Percentiles rank a stretch among this genome's conserved stretches.
Evolutionary conservation across 1,140 invertebrate species (phyloP).

Genomic region (Bradysia coprophila): DNA sequence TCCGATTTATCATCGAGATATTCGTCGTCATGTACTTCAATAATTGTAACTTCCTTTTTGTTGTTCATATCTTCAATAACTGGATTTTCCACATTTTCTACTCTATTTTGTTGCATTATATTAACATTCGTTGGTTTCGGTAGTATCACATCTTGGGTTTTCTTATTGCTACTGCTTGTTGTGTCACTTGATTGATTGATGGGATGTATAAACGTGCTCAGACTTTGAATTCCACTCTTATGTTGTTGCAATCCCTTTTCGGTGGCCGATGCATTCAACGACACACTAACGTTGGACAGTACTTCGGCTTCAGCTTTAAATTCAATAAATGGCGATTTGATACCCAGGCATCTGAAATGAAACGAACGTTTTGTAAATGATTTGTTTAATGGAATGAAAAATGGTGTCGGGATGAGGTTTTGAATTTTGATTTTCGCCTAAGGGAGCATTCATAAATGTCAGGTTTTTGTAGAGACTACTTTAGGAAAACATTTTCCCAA

Average conservation of each 20-base stretch:
- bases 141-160: neutral
- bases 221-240: slow-evolving; percentile 17
- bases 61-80: slow-evolving; percentile 20
- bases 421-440: neutral
- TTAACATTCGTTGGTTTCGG: neutral
- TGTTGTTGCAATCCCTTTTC: slow-evolving; percentile 14
- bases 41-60: slow-evolving; percentile 20
- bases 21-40: slow-evolving; percentile 17
- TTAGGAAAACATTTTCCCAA: neutral
- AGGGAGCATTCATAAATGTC: neutral
- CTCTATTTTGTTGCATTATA: neutral
- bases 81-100: slow-evolving; percentile 9
- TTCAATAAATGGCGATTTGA: slow-evolving; percentile 21
- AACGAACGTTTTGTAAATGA: neutral
- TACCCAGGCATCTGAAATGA: slow-evolving; percentile 15
- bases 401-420: neutral
- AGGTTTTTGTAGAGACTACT: neutral
- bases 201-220: slow-evolving; percentile 21
- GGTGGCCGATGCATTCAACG: slow-evolving; percentile 19
- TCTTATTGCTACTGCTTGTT: neutral
- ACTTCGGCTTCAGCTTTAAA: slow-evolving; percentile 16
- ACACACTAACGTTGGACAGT: slow-evolving; percentile 19
- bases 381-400: neutral
- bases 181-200: slow-evolving; percentile 17
- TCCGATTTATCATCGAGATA: slow-evolving; percentile 11